phyloP scores from a whole-genome alignment of 2,113 vertebrate species.

The Pseudois nayaur region DNA sequence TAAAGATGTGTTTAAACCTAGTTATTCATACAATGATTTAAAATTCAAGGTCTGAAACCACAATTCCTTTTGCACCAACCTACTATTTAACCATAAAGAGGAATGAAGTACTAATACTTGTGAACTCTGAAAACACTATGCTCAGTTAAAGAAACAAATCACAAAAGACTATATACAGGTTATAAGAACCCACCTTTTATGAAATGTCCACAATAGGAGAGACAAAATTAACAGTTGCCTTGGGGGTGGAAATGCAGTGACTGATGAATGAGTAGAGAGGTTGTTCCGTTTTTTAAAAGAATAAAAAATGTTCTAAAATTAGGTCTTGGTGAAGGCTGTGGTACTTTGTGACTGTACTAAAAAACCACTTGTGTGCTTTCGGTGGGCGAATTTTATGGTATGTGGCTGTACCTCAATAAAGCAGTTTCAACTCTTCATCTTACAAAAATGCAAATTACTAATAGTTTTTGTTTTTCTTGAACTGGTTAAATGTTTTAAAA shows the following conservation, averaged over 20 bases:
- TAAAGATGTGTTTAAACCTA: background rate
- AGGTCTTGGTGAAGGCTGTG: background rate
- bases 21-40: background rate
- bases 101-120: background rate
- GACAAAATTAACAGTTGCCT: background rate
- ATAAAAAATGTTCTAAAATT: background rate
- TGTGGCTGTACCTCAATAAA: background rate
- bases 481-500: background rate
- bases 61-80: background rate
- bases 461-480: background rate
- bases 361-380: background rate
- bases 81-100: background rate
- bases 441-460: background rate
- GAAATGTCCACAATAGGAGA: background rate
- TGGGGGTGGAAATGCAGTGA: background rate
- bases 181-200: background rate
- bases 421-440: background rate
- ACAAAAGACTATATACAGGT: background rate
- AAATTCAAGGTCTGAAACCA: background rate
- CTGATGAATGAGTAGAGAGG: background rate
- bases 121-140: background rate
- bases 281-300: background rate
- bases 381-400: background rate
- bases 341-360: background rate
- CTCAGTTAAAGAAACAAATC: background rate